These are phyloP conservation scores for Ichneumoninae sp. DNA, from an alignment of 2,888 invertebrate species.

Conservation along the genomic window DNA sequence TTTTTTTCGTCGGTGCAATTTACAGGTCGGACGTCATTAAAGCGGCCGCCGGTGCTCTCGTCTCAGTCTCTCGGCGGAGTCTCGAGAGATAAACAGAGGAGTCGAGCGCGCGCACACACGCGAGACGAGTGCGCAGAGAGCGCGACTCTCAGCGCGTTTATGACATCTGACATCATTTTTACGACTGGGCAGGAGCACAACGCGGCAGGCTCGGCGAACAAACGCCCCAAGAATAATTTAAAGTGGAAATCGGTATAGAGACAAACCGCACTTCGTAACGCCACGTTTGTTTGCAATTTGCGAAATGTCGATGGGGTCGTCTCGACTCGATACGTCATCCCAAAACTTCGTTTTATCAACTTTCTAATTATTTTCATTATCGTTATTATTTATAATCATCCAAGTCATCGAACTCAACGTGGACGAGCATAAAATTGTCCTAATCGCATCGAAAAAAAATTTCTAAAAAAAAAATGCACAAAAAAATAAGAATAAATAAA, in stretches of 20 bases:
- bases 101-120: conserved; percentile 31
- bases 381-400: neutral
- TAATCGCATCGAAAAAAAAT: conserved; percentile 5
- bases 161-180: conserved; percentile 70
- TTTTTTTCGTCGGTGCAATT: conserved; percentile 55
- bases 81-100: conserved; percentile 64
- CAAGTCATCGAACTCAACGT: neutral
- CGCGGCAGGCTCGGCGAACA: conserved; percentile 29
- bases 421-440: conserved; percentile 2
- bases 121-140: conserved; percentile 12
- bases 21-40: conserved; percentile 67
- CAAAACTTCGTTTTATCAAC: neutral
- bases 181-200: conserved; percentile 58
- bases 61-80: conserved; percentile 47
- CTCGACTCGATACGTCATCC: neutral
- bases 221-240: conserved; percentile 31
- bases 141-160: conserved; percentile 51
- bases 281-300: conserved; percentile 52
- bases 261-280: conserved; percentile 54
- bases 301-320: conserved; percentile 16
- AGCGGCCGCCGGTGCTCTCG: conserved; percentile 55
- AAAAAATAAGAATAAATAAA: neutral
- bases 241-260: conserved; percentile 33
- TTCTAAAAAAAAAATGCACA: neutral
- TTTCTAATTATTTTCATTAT: neutral